Conservation (phyloP, 2,888 invertebrate species). For the Lordiphosa fenestrarum region DNA sequence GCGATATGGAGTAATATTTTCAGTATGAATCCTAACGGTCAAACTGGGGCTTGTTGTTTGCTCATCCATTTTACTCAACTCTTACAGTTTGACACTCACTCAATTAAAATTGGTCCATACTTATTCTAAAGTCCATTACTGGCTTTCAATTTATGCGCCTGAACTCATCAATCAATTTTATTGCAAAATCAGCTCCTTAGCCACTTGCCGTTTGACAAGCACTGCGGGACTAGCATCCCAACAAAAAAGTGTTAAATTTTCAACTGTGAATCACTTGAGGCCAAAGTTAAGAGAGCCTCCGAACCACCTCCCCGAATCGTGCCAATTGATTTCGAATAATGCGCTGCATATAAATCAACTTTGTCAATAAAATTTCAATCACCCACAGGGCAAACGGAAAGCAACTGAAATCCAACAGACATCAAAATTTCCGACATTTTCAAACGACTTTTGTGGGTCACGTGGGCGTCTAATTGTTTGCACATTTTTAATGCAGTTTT, state of each 20-base stretch:
- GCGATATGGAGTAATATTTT: too few species aligned
- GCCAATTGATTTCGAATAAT: constrained; percentile 37
- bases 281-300: constrained; percentile 17
- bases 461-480: constrained; percentile 69
- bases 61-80: too few species aligned
- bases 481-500: constrained; percentile 42
- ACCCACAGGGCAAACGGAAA: constrained; percentile 27
- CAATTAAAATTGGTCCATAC: too few species aligned
- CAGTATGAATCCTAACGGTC: too few species aligned
- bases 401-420: constrained; percentile 14
- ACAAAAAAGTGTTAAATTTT: constrained; percentile 3
- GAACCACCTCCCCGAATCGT: constrained; percentile 16
- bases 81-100: too few species aligned
- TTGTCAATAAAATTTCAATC: constrained; percentile 44
- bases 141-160: too few species aligned
- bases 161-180: too few species aligned
- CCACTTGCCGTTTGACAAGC: too few species aligned
- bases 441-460: constrained; percentile 39
- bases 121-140: too few species aligned
- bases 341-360: constrained; percentile 49
- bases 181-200: too few species aligned
- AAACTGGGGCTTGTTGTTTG: too few species aligned
- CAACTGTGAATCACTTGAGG: constrained; percentile 17
- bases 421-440: background rate
- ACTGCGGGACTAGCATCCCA: too few species aligned